A percentile compares a stretch with the other conserved stretches of the same genome.
These are phyloP conservation scores for Acanthisitta chloris DNA, from an alignment of 2,113 vertebrate genomes.

Conservation along the genomic window DNA sequence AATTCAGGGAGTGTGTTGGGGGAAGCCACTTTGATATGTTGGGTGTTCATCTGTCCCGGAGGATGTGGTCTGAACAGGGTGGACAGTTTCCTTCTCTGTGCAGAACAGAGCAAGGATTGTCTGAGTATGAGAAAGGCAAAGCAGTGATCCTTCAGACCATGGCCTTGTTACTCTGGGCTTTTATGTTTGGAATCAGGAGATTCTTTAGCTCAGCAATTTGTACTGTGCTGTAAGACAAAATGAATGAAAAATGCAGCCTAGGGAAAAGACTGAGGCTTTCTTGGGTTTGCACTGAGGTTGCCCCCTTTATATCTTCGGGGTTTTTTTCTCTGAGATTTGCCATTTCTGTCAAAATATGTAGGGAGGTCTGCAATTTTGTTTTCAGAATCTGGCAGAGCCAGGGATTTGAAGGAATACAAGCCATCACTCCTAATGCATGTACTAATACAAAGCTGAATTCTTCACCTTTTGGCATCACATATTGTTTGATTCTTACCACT, in stretches of 20 bases:
- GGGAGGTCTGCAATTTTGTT: neutral
- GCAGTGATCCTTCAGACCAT: neutral
- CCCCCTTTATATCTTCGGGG: neutral
- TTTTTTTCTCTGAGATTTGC: neutral
- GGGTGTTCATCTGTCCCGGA: conserved; percentile 18
- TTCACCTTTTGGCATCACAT: neutral
- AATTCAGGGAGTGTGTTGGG: neutral
- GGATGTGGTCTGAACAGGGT: conserved; percentile 34
- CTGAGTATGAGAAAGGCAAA: neutral
- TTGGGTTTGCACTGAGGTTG: neutral
- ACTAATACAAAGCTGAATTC: neutral
- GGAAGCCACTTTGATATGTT: neutral
- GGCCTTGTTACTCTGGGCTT: neutral
- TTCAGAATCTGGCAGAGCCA: neutral
- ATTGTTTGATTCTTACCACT: neutral
- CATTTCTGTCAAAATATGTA: neutral
- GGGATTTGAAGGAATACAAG: neutral
- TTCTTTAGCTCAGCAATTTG: conserved; percentile 17
- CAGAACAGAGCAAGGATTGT: conserved; percentile 53
- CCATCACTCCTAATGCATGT: neutral
- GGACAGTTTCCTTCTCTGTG: conserved; percentile 12
- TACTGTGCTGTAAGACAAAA: conserved; percentile 9
- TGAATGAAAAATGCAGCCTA: neutral
- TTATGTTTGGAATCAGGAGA: neutral
- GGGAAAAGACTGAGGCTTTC: neutral